Evolutionary conservation across 2,888 invertebrate species (phyloP), one percentile per base, ranked within the genome.

Genomic region (Stictocephala bisonia): DNA sequence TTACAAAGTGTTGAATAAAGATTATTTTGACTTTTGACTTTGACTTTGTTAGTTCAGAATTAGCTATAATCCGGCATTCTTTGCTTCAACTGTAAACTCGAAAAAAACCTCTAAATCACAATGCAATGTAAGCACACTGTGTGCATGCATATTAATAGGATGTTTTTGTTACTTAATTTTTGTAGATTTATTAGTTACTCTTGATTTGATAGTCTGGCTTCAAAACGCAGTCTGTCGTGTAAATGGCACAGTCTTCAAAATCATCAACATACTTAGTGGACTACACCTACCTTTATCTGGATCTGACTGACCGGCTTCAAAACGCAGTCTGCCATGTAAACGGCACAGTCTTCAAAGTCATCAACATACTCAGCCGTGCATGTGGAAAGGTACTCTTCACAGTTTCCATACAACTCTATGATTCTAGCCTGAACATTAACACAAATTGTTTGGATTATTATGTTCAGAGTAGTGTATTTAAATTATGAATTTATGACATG

Each of bases 331-430:
- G 82, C 82, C 60, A 83, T 80, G 67, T 82, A 84, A 13, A 84
- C 83, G 11, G 80, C 78, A 76, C 82, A 83, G 58, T 81, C 83
- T 72, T 84, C 81, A 77, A 82, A 83, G 64, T 84, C 83, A 69
- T 84, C 84, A 53, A 85, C 74, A 53, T 83, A 81, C 27, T 84
- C 82, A 3, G 84, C 83, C 71, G 81, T 81, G 35, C 79, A 76
- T 15, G 85, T 86, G 7, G 79, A 81, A 1, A 84, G 79, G 75
- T 86, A 86, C 79, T 86, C 85, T 40, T 83, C 85, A 70, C 77
- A 82, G 74, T 84, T 82, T 69, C 85, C 85, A 76, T 83, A 86
- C 73, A 85, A 80, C 79, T 86, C 86, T 69, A 86, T 77, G n/a
- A 84, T 81, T 11, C 83, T 82, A 9, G 84, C 84, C 81, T 81